Evolutionary conservation across 2,888 invertebrate species (phyloP), one percentile per base, ranked within the genome.

Genomic region (Nematopogon swammerdamellus): DNA sequence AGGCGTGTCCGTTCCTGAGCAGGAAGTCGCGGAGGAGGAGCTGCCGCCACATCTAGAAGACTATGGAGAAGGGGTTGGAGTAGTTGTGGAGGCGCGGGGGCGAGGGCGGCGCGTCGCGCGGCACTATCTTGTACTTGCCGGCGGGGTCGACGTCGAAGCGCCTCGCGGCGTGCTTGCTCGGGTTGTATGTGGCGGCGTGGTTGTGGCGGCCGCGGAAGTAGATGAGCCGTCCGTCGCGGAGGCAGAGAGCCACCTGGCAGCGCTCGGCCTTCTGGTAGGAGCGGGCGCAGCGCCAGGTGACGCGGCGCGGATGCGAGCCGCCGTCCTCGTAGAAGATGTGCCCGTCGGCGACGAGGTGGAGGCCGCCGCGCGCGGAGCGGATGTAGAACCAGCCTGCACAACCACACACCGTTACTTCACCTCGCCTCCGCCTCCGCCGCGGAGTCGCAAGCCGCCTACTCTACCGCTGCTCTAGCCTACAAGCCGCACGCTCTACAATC

Each of bases 41-140:
- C 76, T 77, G 77, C 75, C 77, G 77, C 77, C 77, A 77, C 72
- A 76, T 77, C 77, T 77, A 77, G 60, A 77, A 69, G 53, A 77
- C 63, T 53, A 75, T 56, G 30, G 73, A 75, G 43, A 36, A 36
- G 75, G 72, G 54, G 72, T 74, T 10, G 76, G 73, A 36, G 70
- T 64, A n/a, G n/a, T n/a, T n/a, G n/a, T n/a, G n/a, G n/a, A 5
- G 72, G 67, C 58, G 64, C 16, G 66, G 59, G 2, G 64, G 62
- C 51, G 62, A 59, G 44, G 65, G 48, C 11, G 67, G 62, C 36
- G 64, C 60, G 47, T 63, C 59, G 50, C 65, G 65, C 46, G 67
- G 64, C 52, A 77, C 73, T 43, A 79, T 77, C 64, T 79, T 79
- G 62, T 80, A 80, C 70, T 80, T 80, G 61, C 80, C 80, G 69